These are phyloP conservation scores for Columba janthina DNA, from an alignment of 2,113 vertebrate species.

Conservation along the genomic window DNA sequence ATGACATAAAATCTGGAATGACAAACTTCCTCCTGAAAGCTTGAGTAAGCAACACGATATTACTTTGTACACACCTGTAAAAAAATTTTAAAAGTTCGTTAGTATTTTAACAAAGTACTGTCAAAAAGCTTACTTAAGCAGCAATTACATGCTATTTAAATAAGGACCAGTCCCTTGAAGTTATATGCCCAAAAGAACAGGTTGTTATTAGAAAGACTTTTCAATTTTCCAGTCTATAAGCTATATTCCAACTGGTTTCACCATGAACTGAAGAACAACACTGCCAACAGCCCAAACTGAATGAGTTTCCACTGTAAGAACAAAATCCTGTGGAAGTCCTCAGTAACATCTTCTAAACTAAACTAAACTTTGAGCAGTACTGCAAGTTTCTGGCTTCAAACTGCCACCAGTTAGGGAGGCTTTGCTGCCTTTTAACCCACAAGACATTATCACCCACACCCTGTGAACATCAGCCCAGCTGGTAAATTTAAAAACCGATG, in stretches of 20 bases:
- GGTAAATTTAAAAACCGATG: not conserved
- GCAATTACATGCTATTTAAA: not conserved
- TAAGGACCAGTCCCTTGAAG: not conserved
- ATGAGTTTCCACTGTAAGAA: not conserved
- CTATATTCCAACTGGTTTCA: not conserved
- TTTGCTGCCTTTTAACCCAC: not conserved
- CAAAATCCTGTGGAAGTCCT: not conserved
- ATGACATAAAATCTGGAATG: constrained; percentile 96
- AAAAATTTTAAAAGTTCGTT: not conserved
- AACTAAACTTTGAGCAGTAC: not conserved
- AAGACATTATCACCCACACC: not conserved
- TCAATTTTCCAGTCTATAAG: not conserved
- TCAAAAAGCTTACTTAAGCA: not conserved
- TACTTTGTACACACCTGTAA: constrained; percentile 95
- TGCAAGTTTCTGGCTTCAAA: not conserved
- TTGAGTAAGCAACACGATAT: constrained; percentile 98
- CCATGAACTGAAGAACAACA: rapidly evolving
- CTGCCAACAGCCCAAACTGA: not conserved
- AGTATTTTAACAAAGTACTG: not conserved
- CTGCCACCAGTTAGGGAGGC: not conserved
- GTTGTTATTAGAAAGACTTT: not conserved
- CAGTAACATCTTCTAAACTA: not conserved
- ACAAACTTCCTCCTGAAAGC: constrained; percentile 99
- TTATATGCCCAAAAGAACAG: not conserved
- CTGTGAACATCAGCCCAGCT: not conserved